Percentiles rank a stretch among this genome's conserved stretches.
phyloP scores from a whole-genome alignment of 1,140 invertebrate species.

The Phthorimaea operculella region DNA sequence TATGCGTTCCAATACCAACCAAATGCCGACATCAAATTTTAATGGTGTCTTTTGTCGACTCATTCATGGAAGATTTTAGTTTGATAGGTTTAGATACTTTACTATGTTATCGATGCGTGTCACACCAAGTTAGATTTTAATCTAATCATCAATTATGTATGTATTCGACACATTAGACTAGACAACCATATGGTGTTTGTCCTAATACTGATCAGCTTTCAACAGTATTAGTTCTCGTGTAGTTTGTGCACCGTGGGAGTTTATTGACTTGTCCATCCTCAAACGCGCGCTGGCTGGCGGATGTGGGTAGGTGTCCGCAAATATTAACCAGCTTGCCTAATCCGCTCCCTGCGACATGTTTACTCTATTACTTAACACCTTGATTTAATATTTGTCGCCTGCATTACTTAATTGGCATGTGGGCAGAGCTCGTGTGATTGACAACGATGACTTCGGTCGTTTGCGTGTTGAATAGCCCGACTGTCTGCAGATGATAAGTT shows the following conservation, averaged over 20 bases:
- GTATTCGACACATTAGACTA: no score
- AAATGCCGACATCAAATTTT: no score
- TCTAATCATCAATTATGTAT: no score
- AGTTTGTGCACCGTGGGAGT: slow-evolving; percentile 33
- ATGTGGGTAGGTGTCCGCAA: slow-evolving; percentile 55
- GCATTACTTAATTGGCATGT: slow-evolving; percentile 21
- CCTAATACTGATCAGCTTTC: background rate
- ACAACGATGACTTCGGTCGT: slow-evolving; percentile 9
- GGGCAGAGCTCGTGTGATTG: slow-evolving; percentile 19
- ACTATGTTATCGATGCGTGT: no score
- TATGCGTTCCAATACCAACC: no score
- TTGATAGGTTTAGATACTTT: no score
- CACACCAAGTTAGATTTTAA: no score
- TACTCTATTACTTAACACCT: slow-evolving; percentile 44
- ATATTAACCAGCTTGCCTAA: slow-evolving; percentile 58
- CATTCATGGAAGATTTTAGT: no score
- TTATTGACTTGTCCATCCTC: slow-evolving; percentile 36
- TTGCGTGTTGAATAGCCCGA: slow-evolving; percentile 17
- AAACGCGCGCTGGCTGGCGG: background rate
- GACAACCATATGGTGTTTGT: no score
- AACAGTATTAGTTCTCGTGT: slow-evolving; percentile 11
- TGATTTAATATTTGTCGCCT: slow-evolving; percentile 22
- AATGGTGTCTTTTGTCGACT: no score
- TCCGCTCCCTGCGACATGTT: slow-evolving; percentile 38
- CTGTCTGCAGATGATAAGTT: slow-evolving; percentile 15